A percentile compares a stretch with the other conserved stretches of the same genome.
Evolutionary conservation across 2,113 vertebrate genomes (phyloP).

Genomic region (Atrichornis clamosus): DNA sequence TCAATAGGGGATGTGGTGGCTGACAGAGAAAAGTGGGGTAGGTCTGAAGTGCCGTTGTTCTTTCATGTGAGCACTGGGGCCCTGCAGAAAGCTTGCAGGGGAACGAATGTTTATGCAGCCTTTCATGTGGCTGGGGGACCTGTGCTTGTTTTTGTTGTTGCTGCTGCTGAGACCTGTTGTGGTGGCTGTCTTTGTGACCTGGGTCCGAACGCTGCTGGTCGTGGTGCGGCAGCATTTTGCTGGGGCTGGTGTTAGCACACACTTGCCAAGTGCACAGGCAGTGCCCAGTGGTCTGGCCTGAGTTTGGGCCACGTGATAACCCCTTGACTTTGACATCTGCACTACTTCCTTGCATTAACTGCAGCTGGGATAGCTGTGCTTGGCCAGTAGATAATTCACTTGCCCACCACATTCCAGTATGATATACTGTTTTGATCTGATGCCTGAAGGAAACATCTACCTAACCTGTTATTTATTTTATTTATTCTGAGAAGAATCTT

Average conservation of each 20-base stretch:
- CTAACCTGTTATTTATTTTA: background rate
- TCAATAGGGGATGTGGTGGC: conserved; percentile 53
- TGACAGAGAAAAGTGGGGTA: conserved; percentile 13
- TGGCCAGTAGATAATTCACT: background rate
- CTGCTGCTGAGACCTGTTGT: background rate
- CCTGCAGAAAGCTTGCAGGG: background rate
- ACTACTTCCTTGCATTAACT: background rate
- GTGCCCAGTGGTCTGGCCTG: background rate
- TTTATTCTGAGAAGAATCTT: background rate
- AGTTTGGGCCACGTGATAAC: accelerated
- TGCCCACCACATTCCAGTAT: background rate
- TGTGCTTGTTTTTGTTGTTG: background rate
- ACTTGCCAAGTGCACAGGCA: too few species aligned
- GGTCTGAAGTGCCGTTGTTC: background rate
- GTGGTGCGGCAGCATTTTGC: accelerated
- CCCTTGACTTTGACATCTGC: background rate
- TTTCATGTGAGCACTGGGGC: background rate
- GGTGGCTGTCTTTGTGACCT: background rate
- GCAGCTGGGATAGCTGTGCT: background rate
- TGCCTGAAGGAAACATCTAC: background rate
- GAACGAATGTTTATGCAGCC: background rate
- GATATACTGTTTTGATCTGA: background rate
- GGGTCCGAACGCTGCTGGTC: accelerated
- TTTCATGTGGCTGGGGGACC: background rate
- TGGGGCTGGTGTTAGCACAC: background rate